A percentile compares a stretch with the other conserved stretches of the same genome.
Evolutionary conservation across 2,113 vertebrate species (phyloP).

Genomic region (Lophochroa leadbeateri): DNA sequence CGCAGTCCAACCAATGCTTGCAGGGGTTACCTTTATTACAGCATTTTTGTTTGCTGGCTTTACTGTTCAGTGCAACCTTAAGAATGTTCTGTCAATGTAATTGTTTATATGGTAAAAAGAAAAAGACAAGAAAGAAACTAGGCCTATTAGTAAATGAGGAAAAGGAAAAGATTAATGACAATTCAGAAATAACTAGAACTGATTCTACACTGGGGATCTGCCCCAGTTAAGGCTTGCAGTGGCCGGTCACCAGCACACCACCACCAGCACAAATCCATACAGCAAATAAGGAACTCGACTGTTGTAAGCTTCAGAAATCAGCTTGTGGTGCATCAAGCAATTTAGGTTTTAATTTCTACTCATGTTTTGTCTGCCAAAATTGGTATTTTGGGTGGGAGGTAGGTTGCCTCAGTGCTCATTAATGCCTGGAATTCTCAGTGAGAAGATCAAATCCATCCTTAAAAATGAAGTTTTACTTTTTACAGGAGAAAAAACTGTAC

Average conservation of each 20-base stretch:
- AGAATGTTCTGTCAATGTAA: neutral
- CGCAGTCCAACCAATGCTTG: neutral
- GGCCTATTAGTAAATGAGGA: conserved; percentile 50
- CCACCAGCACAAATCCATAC: neutral
- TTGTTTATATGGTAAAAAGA: conserved; percentile 10
- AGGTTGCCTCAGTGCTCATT: neutral
- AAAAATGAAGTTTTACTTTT: neutral
- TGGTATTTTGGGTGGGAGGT: neutral
- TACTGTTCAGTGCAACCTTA: neutral
- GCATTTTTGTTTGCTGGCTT: neutral
- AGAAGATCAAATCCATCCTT: neutral
- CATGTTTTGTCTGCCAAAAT: neutral
- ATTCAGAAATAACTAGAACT: conserved; percentile 59
- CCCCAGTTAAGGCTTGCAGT: conserved; percentile 38
- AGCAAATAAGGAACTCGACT: neutral
- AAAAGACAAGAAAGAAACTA: neutral
- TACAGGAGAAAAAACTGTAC: neutral
- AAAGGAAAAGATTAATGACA: conserved; percentile 46
- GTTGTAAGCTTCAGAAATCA: neutral
- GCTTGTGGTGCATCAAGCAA: fast-evolving
- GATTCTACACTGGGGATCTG: conserved; percentile 49
- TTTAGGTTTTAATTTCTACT: neutral
- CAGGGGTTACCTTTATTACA: neutral
- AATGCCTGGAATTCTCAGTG: neutral
- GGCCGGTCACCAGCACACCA: conserved; percentile 4